Conservation (phyloP, 2,113 vertebrate species). For the Bubo bubo region DNA sequence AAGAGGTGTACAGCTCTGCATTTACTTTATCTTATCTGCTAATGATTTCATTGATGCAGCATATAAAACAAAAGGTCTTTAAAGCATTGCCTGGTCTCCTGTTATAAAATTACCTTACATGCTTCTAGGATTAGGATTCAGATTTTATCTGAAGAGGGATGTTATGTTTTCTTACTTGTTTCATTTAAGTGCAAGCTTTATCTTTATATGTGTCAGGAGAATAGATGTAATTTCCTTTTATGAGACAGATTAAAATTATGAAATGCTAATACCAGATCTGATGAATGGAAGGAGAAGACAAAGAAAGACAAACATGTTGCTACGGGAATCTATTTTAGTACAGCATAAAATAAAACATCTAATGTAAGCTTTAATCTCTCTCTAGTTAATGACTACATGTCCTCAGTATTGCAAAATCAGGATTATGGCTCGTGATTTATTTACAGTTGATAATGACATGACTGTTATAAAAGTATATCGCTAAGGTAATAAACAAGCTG, state of each 20-base stretch:
- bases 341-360: not conserved
- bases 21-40: constrained; percentile 28
- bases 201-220: not conserved
- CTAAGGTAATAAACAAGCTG: not conserved
- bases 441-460: not conserved
- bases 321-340: not conserved
- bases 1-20: not conserved
- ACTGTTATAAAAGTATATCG: not conserved
- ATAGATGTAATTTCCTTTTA: constrained; percentile 25
- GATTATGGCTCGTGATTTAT: not conserved
- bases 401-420: not conserved
- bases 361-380: not conserved
- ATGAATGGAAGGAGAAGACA: not conserved
- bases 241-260: constrained; percentile 1
- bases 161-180: not conserved
- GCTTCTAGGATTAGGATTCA: constrained; percentile 27
- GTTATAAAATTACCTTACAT: constrained; percentile 1
- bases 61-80: not conserved
- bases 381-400: not conserved
- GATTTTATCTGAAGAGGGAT: not conserved
- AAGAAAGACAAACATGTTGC: not conserved
- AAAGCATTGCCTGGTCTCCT: constrained; percentile 8
- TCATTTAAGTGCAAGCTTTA: not conserved
- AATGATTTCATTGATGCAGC: not conserved
- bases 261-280: not conserved